Percentiles rank a stretch among this genome's conserved stretches.
Evolutionary conservation across 1,140 invertebrate genomes (phyloP).

Genomic region (Mycetomoellerius zeteki): DNA sequence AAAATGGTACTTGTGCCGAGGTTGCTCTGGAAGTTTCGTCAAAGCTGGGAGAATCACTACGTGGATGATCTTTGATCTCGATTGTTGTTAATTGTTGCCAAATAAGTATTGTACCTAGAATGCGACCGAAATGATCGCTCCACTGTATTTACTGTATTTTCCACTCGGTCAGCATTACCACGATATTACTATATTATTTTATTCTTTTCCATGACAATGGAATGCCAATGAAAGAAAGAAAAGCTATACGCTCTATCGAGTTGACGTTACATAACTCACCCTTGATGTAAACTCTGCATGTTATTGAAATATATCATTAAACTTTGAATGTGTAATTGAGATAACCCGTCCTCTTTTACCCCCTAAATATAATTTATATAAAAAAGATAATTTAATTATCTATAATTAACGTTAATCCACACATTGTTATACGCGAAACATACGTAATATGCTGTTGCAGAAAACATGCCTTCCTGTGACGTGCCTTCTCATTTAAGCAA

Average conservation of each 20-base stretch:
- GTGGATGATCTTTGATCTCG: slow-evolving; percentile 77
- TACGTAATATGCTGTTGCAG: neutral
- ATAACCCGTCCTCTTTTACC: neutral
- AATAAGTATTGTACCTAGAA: slow-evolving; percentile 78
- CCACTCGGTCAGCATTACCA: slow-evolving; percentile 82
- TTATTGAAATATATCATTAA: slow-evolving; percentile 84
- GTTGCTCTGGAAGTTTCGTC: slow-evolving; percentile 4
- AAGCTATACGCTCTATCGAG: slow-evolving; percentile 67
- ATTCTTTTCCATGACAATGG: slow-evolving; percentile 80
- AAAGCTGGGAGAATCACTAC: slow-evolving; percentile 25
- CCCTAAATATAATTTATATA: neutral
- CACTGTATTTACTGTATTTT: slow-evolving; percentile 81
- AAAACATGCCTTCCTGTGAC: too few relatives aligned
- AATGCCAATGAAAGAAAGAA: slow-evolving; percentile 65
- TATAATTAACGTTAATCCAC: neutral
- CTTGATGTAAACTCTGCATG: slow-evolving; percentile 85
- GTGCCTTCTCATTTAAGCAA: neutral
- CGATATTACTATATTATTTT: slow-evolving; percentile 81
- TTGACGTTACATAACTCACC: slow-evolving; percentile 81
- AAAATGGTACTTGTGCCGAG: slow-evolving; percentile 37
- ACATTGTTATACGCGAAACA: neutral
- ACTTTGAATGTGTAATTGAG: slow-evolving; percentile 70
- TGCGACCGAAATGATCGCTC: slow-evolving; percentile 34
- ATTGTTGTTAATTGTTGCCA: slow-evolving; percentile 87
- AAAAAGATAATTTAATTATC: slow-evolving; percentile 13